phyloP scores from a whole-genome alignment of 2,113 vertebrate genomes.

The Bubo bubo region DNA sequence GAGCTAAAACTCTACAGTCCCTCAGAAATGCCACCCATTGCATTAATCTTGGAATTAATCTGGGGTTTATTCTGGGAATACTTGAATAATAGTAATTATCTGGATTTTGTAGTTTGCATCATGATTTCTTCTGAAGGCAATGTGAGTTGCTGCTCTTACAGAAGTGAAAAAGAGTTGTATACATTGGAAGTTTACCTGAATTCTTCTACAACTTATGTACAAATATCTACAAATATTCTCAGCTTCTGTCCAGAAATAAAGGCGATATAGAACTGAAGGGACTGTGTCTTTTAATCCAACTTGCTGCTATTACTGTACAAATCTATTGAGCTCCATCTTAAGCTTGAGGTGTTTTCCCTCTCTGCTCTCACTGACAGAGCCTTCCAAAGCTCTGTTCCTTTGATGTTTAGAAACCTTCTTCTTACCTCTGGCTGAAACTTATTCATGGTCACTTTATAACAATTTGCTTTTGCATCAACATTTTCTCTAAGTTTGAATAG shows the following conservation, averaged over 20 bases:
- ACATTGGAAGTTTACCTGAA: not conserved
- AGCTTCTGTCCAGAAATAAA: not conserved
- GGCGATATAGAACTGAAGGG: not conserved
- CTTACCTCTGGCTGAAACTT: not conserved
- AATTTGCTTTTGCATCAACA: not conserved
- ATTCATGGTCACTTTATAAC: not conserved
- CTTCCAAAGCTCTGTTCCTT: not conserved
- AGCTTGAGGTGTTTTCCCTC: not conserved
- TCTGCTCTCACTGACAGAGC: not conserved
- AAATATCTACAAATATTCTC: not conserved
- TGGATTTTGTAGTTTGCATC: not conserved
- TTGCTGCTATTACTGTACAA: not conserved
- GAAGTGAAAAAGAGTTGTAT: not conserved
- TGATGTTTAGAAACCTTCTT: not conserved
- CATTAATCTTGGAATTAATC: not conserved
- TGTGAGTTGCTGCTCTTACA: not conserved
- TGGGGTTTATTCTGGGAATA: not conserved
- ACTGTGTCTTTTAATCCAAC: not conserved
- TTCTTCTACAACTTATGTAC: not conserved
- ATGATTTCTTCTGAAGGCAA: not conserved
- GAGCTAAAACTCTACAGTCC: not conserved
- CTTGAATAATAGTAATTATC: not conserved
- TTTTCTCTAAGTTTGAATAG: not conserved
- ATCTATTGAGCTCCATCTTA: not conserved
- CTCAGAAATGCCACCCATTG: not conserved